phyloP scores from a whole-genome alignment of 2,888 invertebrate genomes.

The Piscicola geometra region DNA sequence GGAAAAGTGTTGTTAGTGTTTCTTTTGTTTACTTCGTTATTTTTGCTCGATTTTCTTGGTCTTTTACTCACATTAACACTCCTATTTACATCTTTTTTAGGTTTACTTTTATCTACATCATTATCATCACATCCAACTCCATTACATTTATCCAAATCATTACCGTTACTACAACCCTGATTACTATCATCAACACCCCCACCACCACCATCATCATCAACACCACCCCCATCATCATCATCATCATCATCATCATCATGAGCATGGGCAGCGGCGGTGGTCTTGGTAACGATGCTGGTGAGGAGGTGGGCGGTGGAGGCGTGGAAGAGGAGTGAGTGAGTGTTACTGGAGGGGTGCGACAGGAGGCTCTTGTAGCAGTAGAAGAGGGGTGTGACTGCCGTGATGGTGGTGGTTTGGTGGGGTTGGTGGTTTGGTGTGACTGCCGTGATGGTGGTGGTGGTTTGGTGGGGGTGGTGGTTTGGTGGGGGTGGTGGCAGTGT shows the following conservation, averaged over 20 bases:
- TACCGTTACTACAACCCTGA: neutral
- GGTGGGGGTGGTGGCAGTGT: neutral
- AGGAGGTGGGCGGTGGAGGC: slow-evolving; percentile 80
- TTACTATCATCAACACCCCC: neutral
- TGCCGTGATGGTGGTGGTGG: neutral
- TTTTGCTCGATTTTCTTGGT: no score
- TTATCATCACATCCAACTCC: no score
- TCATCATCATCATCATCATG: neutral
- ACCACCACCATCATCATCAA: neutral
- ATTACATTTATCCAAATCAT: neutral
- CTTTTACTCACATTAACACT: no score
- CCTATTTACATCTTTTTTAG: no score
- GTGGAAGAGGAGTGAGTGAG: slow-evolving; percentile 69
- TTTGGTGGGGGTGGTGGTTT: neutral
- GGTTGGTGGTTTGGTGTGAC: neutral
- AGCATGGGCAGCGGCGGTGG: neutral
- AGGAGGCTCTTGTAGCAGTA: slow-evolving; percentile 62
- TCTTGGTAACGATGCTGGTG: slow-evolving; percentile 60
- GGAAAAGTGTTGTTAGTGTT: neutral
- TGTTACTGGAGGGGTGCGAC: slow-evolving; percentile 69
- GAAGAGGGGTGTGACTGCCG: slow-evolving; percentile 51
- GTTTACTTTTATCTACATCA: neutral
- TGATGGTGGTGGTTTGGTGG: slow-evolving; percentile 18
- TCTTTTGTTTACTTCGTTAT: no score
- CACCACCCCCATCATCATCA: neutral